Evolutionary conservation across 2,888 invertebrate genomes (phyloP).

Genomic region (Ptycholaimellus sp.): DNA sequence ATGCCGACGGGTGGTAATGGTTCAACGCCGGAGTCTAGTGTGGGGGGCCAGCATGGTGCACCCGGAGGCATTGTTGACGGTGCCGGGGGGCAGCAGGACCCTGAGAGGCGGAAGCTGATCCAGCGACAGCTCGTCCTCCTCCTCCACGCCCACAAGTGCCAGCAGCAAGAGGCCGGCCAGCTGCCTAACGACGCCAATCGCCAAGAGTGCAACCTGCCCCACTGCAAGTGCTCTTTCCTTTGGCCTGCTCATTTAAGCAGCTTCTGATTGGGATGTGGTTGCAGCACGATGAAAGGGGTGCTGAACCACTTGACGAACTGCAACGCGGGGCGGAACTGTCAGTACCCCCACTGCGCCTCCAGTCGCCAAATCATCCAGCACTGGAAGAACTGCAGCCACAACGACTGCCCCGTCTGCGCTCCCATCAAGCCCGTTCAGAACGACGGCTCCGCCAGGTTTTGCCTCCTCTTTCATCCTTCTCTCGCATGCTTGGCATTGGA

Average conservation of each 20-base stretch:
- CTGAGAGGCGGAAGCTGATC: conserved; percentile 87
- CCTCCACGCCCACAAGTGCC: conserved; percentile 95
- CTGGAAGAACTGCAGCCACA: conserved; percentile 87
- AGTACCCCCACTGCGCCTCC: conserved; percentile 73
- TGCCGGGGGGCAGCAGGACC: no score
- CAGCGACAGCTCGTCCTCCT: conserved; percentile 89
- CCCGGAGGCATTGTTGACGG: no score
- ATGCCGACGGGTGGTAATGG: no score
- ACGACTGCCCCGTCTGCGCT: conserved; percentile 89
- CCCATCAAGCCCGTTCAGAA: conserved; percentile 60
- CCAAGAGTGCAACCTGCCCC: no score
- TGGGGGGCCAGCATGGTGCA: no score
- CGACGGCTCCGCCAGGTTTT: conserved; percentile 51
- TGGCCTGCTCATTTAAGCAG: no score
- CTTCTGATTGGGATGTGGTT: no score
- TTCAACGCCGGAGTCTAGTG: no score
- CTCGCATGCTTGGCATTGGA: no score
- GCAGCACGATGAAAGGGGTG: conserved; percentile 95
- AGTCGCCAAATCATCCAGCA: conserved; percentile 94
- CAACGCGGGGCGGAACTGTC: conserved; percentile 44
- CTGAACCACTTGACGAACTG: conserved; percentile 93
- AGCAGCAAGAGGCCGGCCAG: conserved; percentile 46
- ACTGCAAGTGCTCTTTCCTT: no score
- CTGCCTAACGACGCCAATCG: conserved; percentile 1
- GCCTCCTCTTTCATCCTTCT: no score